These are phyloP conservation scores for Pseudomyrmex pallidus DNA, from an alignment of 1,140 invertebrate genomes.

Conservation along the genomic window DNA sequence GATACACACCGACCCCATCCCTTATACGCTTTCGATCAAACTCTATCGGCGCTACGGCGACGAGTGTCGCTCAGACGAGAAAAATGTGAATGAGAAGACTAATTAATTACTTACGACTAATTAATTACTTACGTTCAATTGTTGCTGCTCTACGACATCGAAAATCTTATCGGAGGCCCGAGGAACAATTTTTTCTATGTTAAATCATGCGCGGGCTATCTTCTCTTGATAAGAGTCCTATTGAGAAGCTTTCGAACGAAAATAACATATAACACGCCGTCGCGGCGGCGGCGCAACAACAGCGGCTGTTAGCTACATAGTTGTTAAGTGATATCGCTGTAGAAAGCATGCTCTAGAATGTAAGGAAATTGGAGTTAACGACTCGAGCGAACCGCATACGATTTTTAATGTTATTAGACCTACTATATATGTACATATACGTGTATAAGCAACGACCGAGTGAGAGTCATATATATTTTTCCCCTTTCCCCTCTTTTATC, in stretches of 20 bases:
- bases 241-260: constrained; percentile 55
- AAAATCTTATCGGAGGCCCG: constrained; percentile 43
- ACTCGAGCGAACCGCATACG: constrained; percentile 33
- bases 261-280: constrained; percentile 6
- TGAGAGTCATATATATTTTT: constrained; percentile 70
- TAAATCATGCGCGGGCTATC: not conserved
- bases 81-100: constrained; percentile 23
- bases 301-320: constrained; percentile 48
- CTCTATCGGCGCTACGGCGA: constrained; percentile 7
- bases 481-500: constrained; percentile 75
- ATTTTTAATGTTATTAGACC: constrained; percentile 64
- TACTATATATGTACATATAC: constrained; percentile 62
- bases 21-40: constrained; percentile 21
- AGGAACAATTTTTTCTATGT: constrained; percentile 14
- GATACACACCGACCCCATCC: constrained; percentile 25
- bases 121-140: constrained; percentile 36
- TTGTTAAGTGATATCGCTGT: constrained; percentile 60
- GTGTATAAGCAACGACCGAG: constrained; percentile 47
- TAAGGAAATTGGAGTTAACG: constrained; percentile 50
- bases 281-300: constrained; percentile 60
- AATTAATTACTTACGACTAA: constrained; percentile 25
- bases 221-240: constrained; percentile 58
- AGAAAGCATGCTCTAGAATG: constrained; percentile 62
- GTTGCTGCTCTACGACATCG: constrained; percentile 51
- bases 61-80: constrained; percentile 21